Conservation (phyloP, 2,797 vertebrate species). For the Tokudaia muenninki region DNA sequence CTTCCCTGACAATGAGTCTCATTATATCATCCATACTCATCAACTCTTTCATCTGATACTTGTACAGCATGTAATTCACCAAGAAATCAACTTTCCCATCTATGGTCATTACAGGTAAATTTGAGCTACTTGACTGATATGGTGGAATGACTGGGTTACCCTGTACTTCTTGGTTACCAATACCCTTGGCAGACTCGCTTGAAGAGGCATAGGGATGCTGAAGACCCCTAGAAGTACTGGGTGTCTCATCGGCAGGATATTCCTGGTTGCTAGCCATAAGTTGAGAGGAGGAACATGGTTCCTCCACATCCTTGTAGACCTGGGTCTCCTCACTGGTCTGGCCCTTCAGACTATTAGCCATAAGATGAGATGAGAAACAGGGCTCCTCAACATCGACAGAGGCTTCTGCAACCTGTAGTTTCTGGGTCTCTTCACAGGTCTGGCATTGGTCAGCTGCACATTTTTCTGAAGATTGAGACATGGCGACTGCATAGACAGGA, state of each 20-base stretch:
- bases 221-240: not conserved
- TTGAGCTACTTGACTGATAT: fast-evolving
- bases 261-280: not conserved
- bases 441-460: not conserved
- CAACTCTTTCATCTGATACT: constrained; percentile 9
- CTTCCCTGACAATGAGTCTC: not conserved
- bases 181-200: not conserved
- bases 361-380: not conserved
- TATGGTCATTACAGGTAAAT: not conserved
- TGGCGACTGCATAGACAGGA: not conserved
- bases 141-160: not conserved
- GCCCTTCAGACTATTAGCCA: not conserved
- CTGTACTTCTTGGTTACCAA: not conserved
- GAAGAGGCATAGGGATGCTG: not conserved
- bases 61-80: constrained; percentile 39
- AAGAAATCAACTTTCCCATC: not conserved
- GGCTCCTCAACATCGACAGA: not conserved
- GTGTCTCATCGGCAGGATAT: not conserved
- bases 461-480: not conserved
- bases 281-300: not conserved
- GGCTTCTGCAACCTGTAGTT: not conserved
- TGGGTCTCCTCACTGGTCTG: not conserved
- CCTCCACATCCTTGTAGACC: not conserved
- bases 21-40: constrained; percentile 33
- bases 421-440: not conserved